Conservation (phyloP, 2,888 invertebrate genomes). For the Melitaea athalia region DNA sequence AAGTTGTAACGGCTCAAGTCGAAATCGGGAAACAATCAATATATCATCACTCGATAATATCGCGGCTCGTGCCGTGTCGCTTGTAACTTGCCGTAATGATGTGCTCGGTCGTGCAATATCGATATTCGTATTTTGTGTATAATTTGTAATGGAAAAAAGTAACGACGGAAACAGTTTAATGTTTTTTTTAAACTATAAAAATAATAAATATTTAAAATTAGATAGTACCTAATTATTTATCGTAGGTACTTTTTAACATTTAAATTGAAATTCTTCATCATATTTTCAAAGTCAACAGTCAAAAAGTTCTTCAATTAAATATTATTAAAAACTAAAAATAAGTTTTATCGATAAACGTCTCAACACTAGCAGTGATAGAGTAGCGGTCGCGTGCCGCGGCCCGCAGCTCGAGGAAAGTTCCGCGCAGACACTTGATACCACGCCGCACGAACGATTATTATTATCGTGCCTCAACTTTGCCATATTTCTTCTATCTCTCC, state of each 20-base stretch:
- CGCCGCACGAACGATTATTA: slow-evolving; percentile 47
- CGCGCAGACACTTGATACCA: slow-evolving; percentile 39
- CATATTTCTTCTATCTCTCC: slow-evolving; percentile 40
- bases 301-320: neutral
- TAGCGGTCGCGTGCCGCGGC: slow-evolving; percentile 74
- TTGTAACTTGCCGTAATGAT: slow-evolving; percentile 68
- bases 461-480: slow-evolving; percentile 55
- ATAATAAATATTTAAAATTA: too few species aligned
- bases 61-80: slow-evolving; percentile 74
- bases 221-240: too few species aligned
- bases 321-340: neutral
- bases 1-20: slow-evolving; percentile 50
- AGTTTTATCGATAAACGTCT: slow-evolving; percentile 20
- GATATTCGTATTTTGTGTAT: neutral
- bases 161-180: too few species aligned
- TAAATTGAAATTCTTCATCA: neutral
- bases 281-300: neutral
- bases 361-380: slow-evolving; percentile 28
- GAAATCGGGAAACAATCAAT: slow-evolving; percentile 75
- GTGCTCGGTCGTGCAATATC: slow-evolving; percentile 41
- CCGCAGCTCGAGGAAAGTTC: slow-evolving; percentile 62
- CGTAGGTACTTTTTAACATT: too few species aligned
- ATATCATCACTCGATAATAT: slow-evolving; percentile 78
- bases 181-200: too few species aligned
- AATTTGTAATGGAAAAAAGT: too few species aligned